phyloP scores from a whole-genome alignment of 1,140 invertebrate species.

The Cydia fagiglandana region DNA sequence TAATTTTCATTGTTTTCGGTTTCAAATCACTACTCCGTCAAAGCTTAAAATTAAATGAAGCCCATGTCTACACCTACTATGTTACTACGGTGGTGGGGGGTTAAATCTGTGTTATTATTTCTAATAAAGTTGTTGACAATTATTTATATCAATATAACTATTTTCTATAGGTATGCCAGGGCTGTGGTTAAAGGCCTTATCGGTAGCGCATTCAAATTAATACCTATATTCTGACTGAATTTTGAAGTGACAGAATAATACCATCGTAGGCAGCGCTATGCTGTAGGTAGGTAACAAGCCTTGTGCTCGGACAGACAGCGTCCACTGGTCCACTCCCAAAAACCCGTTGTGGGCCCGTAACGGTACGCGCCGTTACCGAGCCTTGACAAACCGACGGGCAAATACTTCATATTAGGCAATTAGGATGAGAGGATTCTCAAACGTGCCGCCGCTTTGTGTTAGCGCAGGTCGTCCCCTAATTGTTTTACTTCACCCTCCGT shows the following conservation, averaged over 20 bases:
- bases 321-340: slow-evolving; percentile 38
- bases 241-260: background rate
- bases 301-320: slow-evolving; percentile 26
- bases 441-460: slow-evolving; percentile 38
- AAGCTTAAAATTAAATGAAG: too few species aligned
- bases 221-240: background rate
- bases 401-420: slow-evolving; percentile 60
- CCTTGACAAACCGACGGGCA: slow-evolving; percentile 43
- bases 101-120: too few species aligned
- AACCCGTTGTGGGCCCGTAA: slow-evolving; percentile 48
- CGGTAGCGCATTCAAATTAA: background rate
- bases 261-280: background rate
- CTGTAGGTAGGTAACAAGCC: background rate
- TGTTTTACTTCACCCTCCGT: slow-evolving; percentile 9
- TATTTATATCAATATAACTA: too few species aligned
- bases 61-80: too few species aligned
- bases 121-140: too few species aligned
- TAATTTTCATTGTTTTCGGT: too few species aligned
- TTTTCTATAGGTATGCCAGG: too few species aligned
- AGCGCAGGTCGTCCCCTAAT: slow-evolving; percentile 1
- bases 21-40: too few species aligned
- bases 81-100: too few species aligned
- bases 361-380: slow-evolving; percentile 43
- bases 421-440: slow-evolving; percentile 44
- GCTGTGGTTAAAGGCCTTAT: too few species aligned